Evolutionary conservation across 2,113 vertebrate genomes (phyloP), one percentile per base, ranked within the genome.

Genomic region (Oxyruncus cristatus): DNA sequence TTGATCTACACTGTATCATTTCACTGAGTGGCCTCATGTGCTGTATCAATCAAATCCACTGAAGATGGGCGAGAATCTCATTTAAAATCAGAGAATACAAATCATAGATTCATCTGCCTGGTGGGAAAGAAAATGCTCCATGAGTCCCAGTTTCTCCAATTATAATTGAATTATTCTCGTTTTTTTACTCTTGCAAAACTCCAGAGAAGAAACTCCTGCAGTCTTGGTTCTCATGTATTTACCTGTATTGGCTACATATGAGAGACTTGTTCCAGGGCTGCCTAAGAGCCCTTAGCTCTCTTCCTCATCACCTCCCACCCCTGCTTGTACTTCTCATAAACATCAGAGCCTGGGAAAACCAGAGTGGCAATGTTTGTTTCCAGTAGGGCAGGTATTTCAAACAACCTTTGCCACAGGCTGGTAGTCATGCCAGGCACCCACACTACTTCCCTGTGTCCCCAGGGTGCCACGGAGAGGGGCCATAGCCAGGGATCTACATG

Each of bases 1-100:
- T 96, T 98, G 97, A 97, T 97, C 97, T 97, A 95, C 94, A 95
- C 97, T 97, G 97, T 97, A 96, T 98, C 97, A 97, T 97, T 98
- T 97, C 91, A 56, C 95, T 95, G 97, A 98, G 97, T 97, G 97
- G 96, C 95, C 97, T 96, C 91, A 1, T 96, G 96, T 86, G 90
- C 94, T 78, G 81, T 79, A 98, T 98, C 97, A 97, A 98, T 98
- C 98, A 98, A 92, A 96, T 63, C 81, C 82, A 75, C 53, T 63
- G 96, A 97, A 96, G 91, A 97, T 97, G 91, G 77, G 52, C 9
- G 52, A 93, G 95, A 97, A 97, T 96, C 96, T 97, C 88, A 97
- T 97, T 97, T 97, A 94, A 97, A 97, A 97, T 97, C 96, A 89
- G 66, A 63, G 88, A 96, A 95, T 87, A 96, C 97, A 97, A 97